Base-by-base conservation (phyloP, 2,797 vertebrate species). In the Telmatherina bonti region DNA sequence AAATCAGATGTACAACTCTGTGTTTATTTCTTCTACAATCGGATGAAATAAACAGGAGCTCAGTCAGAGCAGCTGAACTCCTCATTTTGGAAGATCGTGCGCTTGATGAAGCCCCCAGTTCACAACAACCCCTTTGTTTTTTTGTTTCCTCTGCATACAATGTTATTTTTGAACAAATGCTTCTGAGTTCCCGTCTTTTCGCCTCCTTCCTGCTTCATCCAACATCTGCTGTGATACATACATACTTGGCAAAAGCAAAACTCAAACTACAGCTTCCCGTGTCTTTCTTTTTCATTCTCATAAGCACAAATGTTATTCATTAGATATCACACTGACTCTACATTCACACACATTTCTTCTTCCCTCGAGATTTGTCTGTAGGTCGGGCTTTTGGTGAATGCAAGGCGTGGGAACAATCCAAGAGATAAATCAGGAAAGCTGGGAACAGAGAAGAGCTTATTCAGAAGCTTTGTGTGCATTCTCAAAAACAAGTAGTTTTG, bases 351-450 rank as follows among this genome's bases (percentile, higher is more conserved):
- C 15, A 72, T 75, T 78, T 81, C 67, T 47, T 20, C 29, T 2
- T 76, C 72, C 62, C 76, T 51, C 9, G 64, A 71, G 29, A 24
- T 63, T 61, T 41, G 36, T 77, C 29, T 41, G 59, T 72, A 51
- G 49, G 55, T 73, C 41, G 63, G 59, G 30, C 35, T 10, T 7
- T 49, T 43, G 31, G 45, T 76, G 67, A 58, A 9, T 0, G 0
- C 29, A 13, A 36, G 13, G 67, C 69, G 58, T 87, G 84, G 82
- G 87, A 91, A 82, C 61, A 45, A 18, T 64, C 33, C 26, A 15
- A 61, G 41, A 70, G 11, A 30, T 70, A 86, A 72, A 55, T n/a
- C 71, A 71, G 47, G 36, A 43, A 61, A 47, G 31, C 30, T 72
- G 63, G 68, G 72, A 83, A 78, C 60, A 74, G 72, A 72, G 54